Percentiles rank a stretch among this genome's conserved stretches.
phyloP scores from a whole-genome alignment of 2,113 vertebrate genomes.

The Etheostoma spectabile region DNA sequence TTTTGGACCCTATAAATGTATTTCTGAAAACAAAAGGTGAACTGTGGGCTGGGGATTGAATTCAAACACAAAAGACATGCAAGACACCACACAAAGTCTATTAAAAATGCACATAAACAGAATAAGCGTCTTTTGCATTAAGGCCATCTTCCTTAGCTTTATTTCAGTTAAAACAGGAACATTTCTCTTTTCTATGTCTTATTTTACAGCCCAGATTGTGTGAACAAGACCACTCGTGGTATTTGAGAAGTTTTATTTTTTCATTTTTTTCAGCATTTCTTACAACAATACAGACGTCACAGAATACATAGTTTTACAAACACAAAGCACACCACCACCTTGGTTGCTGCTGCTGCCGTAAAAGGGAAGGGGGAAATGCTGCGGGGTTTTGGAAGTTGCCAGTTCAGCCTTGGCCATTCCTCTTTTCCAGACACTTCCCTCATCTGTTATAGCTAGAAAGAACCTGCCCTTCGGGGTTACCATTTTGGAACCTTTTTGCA shows the following conservation, averaged over 20 bases:
- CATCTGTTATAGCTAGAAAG: slow-evolving; percentile 43
- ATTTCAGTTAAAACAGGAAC: slow-evolving; percentile 4
- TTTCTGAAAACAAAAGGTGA: not conserved
- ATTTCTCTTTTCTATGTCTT: not conserved
- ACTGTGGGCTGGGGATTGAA: not conserved
- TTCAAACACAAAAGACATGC: not conserved
- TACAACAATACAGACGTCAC: slow-evolving; percentile 89
- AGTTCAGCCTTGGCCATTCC: slow-evolving; percentile 49
- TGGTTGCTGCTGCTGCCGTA: slow-evolving; percentile 73
- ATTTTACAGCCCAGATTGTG: slow-evolving; percentile 39
- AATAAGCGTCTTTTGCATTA: slow-evolving; percentile 14
- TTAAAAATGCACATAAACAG: slow-evolving; percentile 33
- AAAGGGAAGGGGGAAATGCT: slow-evolving; percentile 28
- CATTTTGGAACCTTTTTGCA: slow-evolving; percentile 50
- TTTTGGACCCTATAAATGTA: not conserved
- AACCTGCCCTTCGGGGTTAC: slow-evolving; percentile 59
- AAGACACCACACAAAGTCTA: not conserved
- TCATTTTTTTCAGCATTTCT: slow-evolving; percentile 78
- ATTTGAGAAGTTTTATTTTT: slow-evolving; percentile 81
- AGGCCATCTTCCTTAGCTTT: slow-evolving; percentile 18
- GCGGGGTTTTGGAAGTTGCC: slow-evolving; percentile 56
- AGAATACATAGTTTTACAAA: slow-evolving; percentile 90
- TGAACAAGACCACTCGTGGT: slow-evolving; percentile 56
- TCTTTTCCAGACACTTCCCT: slow-evolving; percentile 42
- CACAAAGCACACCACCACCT: slow-evolving; percentile 86